A percentile compares a stretch with the other conserved stretches of the same genome.
phyloP scores from a whole-genome alignment of 2,113 vertebrate species.

The Zosterops hypoxanthus region DNA sequence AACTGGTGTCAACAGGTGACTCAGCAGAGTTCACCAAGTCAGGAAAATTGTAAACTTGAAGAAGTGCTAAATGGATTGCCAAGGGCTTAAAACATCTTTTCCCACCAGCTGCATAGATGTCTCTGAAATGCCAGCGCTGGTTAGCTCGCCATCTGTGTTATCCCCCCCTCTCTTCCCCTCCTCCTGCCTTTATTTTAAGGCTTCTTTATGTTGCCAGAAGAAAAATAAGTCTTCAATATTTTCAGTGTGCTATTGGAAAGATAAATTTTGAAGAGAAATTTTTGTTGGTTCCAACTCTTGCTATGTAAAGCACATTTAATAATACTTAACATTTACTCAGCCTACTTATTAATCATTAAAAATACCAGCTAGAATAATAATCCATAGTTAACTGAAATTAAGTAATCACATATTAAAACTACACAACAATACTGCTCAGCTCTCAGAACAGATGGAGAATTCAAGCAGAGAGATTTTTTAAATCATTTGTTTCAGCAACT shows the following conservation, averaged over 20 bases:
- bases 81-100: slow-evolving; percentile 22
- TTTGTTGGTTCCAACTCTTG: neutral
- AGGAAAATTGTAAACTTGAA: neutral
- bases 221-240: slow-evolving; percentile 47
- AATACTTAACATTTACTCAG: slow-evolving; percentile 47
- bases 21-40: neutral
- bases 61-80: neutral
- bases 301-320: slow-evolving; percentile 54
- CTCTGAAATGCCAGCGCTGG: slow-evolving; percentile 34
- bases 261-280: slow-evolving; percentile 12
- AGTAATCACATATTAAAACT: slow-evolving; percentile 40
- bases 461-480: slow-evolving; percentile 7
- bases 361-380: slow-evolving; percentile 32
- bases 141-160: slow-evolving; percentile 52
- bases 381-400: slow-evolving; percentile 19
- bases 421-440: neutral
- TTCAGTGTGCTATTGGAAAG: neutral
- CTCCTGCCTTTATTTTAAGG: slow-evolving; percentile 54
- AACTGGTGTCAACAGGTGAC: neutral
- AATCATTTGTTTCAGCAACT: neutral
- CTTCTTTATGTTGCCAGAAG: slow-evolving; percentile 44
- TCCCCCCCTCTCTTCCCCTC: neutral
- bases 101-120: slow-evolving; percentile 20
- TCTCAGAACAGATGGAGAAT: slow-evolving; percentile 44
- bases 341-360: slow-evolving; percentile 55